Evolutionary conservation across 2,888 invertebrate genomes (phyloP).

Genomic region (Elmis aenea): DNA sequence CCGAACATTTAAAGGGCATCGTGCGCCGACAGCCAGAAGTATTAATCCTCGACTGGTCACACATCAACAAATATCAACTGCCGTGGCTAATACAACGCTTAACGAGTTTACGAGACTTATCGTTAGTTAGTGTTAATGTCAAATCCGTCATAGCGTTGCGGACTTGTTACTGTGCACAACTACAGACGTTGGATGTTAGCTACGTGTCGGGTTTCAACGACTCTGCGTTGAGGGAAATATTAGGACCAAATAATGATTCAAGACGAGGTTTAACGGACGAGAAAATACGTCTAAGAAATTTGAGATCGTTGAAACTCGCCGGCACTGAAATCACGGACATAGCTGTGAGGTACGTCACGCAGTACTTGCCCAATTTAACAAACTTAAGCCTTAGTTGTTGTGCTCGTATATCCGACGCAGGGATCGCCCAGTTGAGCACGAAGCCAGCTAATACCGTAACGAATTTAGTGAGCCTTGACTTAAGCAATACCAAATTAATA

Average conservation of each 20-base stretch:
- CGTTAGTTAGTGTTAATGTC: slow-evolving; percentile 64
- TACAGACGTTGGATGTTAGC: slow-evolving; percentile 74
- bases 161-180: slow-evolving; percentile 62
- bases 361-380: slow-evolving; percentile 69
- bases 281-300: slow-evolving; percentile 69
- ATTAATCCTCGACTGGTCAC: slow-evolving; percentile 84
- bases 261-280: slow-evolving; percentile 71
- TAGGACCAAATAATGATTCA: slow-evolving; percentile 83
- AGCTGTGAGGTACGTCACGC: slow-evolving; percentile 69
- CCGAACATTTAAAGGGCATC: slow-evolving; percentile 54
- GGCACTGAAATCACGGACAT: slow-evolving; percentile 90
- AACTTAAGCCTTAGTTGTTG: slow-evolving; percentile 81
- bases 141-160: slow-evolving; percentile 29
- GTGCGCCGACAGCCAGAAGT: slow-evolving; percentile 82
- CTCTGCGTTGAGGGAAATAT: slow-evolving; percentile 74
- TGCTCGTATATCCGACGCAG: slow-evolving; percentile 83
- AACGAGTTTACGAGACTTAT: slow-evolving; percentile 76
- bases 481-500: slow-evolving; percentile 76
- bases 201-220: slow-evolving; percentile 85
- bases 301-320: slow-evolving; percentile 70
- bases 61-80: slow-evolving; percentile 81
- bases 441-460: slow-evolving; percentile 64
- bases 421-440: slow-evolving; percentile 80
- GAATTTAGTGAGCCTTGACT: slow-evolving; percentile 67
- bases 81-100: slow-evolving; percentile 85